A percentile compares a stretch with the other conserved stretches of the same genome.
Conservation (phyloP, 2,113 vertebrate species). For the Grammomys surdaster region DNA sequence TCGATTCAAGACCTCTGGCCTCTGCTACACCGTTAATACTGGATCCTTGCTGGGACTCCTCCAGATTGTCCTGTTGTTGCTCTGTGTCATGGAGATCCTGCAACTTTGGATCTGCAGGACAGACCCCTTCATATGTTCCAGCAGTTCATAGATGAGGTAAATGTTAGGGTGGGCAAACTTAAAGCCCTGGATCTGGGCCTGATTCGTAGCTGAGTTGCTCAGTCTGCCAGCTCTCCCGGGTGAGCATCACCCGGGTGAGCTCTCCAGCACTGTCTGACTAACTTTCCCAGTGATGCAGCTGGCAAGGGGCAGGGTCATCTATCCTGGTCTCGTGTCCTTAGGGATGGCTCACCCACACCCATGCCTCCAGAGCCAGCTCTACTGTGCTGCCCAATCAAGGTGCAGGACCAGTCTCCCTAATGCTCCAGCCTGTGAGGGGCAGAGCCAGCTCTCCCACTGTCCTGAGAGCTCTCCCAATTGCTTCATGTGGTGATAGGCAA, state of each 20-base stretch:
- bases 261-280: not conserved
- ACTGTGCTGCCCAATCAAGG: not conserved
- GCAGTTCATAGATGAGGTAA: not conserved
- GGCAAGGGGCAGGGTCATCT: not conserved
- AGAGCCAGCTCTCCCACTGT: not conserved
- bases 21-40: not conserved
- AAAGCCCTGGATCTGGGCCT: not conserved
- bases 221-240: not conserved
- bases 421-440: not conserved
- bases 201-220: not conserved
- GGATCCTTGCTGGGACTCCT: not conserved
- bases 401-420: not conserved
- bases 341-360: not conserved
- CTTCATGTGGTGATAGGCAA: not conserved
- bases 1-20: not conserved
- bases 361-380: not conserved
- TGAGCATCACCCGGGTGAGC: not conserved
- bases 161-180: not conserved
- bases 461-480: not conserved
- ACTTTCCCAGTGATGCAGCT: not conserved
- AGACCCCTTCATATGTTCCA: not conserved
- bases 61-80: no score
- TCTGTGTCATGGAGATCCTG: not conserved
- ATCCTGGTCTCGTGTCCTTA: not conserved
- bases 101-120: not conserved